Evolutionary conservation across 1,140 invertebrate species (phyloP).

Genomic region (Macrostomum lignano): DNA sequence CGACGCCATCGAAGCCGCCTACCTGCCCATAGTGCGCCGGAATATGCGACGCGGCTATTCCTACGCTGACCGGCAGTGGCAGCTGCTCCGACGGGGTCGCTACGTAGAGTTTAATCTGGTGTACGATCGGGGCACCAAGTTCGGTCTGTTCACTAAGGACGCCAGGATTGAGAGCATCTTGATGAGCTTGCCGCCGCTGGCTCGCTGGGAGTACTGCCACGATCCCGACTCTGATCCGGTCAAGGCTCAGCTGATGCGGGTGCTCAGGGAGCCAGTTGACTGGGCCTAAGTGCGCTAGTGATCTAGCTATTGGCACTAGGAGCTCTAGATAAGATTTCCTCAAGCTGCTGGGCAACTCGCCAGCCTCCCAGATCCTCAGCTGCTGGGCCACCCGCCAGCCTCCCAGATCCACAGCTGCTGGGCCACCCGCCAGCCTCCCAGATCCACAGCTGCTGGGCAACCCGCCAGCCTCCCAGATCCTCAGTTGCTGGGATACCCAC

Average conservation of each 20-base stretch:
- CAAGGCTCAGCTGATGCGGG: conserved; percentile 45
- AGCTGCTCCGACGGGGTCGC: conserved; percentile 18
- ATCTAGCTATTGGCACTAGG: not conserved
- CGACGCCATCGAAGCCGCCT: conserved; percentile 60
- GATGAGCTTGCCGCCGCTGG: conserved; percentile 61
- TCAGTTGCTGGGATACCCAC: no score
- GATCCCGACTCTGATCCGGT: conserved; percentile 37
- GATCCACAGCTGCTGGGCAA: no score
- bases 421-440: no score
- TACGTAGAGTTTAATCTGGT: conserved; percentile 93
- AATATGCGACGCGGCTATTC: conserved; percentile 58
- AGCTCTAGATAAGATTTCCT: no score
- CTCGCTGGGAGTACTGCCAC: conserved; percentile 59
- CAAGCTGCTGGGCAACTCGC: no score
- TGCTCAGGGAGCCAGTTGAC: conserved; percentile 56
- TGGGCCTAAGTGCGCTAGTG: conserved; percentile 34
- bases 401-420: no score
- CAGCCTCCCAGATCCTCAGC: no score
- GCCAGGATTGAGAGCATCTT: conserved; percentile 79
- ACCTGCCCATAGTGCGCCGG: conserved; percentile 54
- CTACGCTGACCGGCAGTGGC: conserved; percentile 36
- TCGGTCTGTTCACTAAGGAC: conserved; percentile 70
- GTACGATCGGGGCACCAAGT: conserved; percentile 87
- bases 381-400: no score
- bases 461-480: no score